These are phyloP conservation scores for Microctonus hyperodae DNA, from an alignment of 2,888 invertebrate species.

Conservation along the genomic window DNA sequence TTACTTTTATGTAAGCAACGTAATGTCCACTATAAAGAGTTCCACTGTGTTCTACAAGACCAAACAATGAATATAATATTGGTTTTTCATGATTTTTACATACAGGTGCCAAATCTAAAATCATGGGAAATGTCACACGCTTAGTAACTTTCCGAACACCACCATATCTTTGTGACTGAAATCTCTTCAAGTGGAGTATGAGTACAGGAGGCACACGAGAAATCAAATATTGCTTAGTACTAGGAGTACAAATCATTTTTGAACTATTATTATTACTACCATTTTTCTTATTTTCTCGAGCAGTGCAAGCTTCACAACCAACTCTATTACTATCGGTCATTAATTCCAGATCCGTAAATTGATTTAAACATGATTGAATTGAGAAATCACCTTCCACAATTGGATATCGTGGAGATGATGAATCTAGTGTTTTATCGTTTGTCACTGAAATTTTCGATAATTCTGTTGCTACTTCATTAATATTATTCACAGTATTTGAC, in stretches of 20 bases:
- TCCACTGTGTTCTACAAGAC: slow-evolving; percentile 95
- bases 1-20: slow-evolving; percentile 92
- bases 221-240: slow-evolving; percentile 85
- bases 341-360: slow-evolving; percentile 90
- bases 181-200: slow-evolving; percentile 94
- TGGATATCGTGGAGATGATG: slow-evolving; percentile 69
- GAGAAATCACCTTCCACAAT: slow-evolving; percentile 83
- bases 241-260: slow-evolving; percentile 80
- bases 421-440: slow-evolving; percentile 34
- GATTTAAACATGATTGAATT: slow-evolving; percentile 87
- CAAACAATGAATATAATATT: slow-evolving; percentile 85
- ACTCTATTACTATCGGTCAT: slow-evolving; percentile 94
- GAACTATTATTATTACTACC: slow-evolving; percentile 65
- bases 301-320: slow-evolving; percentile 89
- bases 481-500: slow-evolving; percentile 38
- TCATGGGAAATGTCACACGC: slow-evolving; percentile 85
- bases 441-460: slow-evolving; percentile 45
- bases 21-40: slow-evolving; percentile 90
- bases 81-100: slow-evolving; percentile 74
- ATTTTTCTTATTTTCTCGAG: slow-evolving; percentile 67
- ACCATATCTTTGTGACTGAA: slow-evolving; percentile 72
- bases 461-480: slow-evolving; percentile 44
- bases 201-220: slow-evolving; percentile 92
- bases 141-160: slow-evolving; percentile 84
- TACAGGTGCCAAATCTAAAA: slow-evolving; percentile 90